phyloP scores from a whole-genome alignment of 2,113 vertebrate species.

The Xiphophorus couchianus region DNA sequence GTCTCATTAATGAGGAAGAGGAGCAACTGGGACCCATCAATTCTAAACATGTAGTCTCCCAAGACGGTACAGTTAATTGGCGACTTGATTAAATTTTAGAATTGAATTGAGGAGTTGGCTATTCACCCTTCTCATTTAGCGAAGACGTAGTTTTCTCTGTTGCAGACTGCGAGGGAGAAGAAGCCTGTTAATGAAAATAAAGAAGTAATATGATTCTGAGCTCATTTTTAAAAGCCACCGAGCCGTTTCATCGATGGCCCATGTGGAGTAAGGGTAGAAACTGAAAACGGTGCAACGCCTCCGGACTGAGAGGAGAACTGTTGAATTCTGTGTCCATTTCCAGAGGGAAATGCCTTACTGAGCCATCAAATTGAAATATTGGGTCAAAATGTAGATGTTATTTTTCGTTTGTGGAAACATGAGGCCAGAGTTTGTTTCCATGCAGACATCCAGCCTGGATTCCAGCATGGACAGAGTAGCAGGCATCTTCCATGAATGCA shows the following conservation, averaged over 20 bases:
- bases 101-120: constrained; percentile 65
- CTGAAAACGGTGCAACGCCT: constrained; percentile 38
- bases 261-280: constrained; percentile 52
- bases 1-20: constrained; percentile 57
- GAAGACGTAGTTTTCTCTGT: constrained; percentile 58
- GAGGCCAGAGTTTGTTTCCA: constrained; percentile 3
- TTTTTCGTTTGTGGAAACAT: constrained; percentile 8
- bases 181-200: constrained; percentile 64
- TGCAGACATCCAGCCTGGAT: constrained; percentile 14
- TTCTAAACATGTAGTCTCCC: constrained; percentile 67
- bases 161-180: constrained; percentile 43
- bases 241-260: constrained; percentile 62
- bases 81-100: constrained; percentile 72
- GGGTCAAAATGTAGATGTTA: constrained; percentile 11
- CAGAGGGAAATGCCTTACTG: constrained; percentile 1
- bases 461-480: neutral
- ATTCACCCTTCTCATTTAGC: constrained; percentile 70
- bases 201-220: constrained; percentile 66
- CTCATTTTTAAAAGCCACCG: constrained; percentile 66
- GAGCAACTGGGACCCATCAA: constrained; percentile 65
- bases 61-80: constrained; percentile 76
- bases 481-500: constrained; percentile 32
- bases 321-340: constrained; percentile 1
- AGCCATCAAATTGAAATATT: constrained; percentile 27
- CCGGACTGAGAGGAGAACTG: too few relatives aligned